phyloP scores from a whole-genome alignment of 2,888 invertebrate genomes.

The Tethea ocularis region DNA sequence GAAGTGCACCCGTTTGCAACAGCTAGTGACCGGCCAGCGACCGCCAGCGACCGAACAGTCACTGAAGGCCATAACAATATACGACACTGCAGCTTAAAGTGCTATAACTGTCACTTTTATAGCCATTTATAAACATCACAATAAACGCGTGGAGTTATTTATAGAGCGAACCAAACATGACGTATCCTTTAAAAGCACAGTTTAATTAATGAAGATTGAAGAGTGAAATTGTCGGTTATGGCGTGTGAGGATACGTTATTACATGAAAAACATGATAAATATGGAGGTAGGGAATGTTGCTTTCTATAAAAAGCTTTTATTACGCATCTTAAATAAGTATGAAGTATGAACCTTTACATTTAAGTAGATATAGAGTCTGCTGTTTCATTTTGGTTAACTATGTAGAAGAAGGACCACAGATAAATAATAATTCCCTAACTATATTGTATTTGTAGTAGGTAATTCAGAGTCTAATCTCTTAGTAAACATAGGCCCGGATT shows the following conservation, averaged over 20 bases:
- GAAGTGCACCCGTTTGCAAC: too few species aligned
- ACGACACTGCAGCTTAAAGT: neutral
- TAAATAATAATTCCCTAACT: too few species aligned
- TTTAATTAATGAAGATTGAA: constrained; percentile 9
- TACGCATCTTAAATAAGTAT: neutral
- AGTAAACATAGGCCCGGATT: too few species aligned
- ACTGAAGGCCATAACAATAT: neutral
- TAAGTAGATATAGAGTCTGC: too few species aligned
- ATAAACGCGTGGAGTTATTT: neutral
- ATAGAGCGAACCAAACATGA: neutral
- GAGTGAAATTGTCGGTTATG: neutral
- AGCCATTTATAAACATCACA: neutral
- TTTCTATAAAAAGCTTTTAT: neutral
- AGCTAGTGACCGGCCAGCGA: neutral
- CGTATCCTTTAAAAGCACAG: neutral
- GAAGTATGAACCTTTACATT: too few species aligned
- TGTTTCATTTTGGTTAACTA: too few species aligned
- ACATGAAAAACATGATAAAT: neutral
- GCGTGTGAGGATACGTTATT: neutral
- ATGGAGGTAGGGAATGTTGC: neutral
- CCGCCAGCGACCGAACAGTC: neutral
- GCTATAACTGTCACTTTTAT: neutral
- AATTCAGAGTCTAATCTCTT: too few species aligned
- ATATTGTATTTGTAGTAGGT: too few species aligned
- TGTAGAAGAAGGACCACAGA: too few species aligned